These are phyloP conservation scores for Cheilinus undulatus DNA, from an alignment of 2,113 vertebrate genomes.

Conservation along the genomic window DNA sequence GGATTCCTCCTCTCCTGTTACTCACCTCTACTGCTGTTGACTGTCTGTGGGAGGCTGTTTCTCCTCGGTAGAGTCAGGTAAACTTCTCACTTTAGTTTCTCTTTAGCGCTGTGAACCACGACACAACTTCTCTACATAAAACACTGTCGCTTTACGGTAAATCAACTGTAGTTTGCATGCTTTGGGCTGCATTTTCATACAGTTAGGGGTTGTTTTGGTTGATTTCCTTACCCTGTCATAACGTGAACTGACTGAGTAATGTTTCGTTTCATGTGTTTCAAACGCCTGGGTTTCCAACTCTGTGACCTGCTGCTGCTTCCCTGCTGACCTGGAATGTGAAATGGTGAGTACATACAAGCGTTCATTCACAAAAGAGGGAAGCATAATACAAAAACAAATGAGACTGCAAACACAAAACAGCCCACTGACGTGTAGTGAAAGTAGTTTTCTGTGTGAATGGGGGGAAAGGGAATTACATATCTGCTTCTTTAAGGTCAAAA, in stretches of 20 bases:
- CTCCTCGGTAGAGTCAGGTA: constrained; percentile 54
- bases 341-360: constrained; percentile 66
- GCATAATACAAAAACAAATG: neutral
- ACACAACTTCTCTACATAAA: neutral
- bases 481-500: neutral
- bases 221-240: fast-evolving
- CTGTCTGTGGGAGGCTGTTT: neutral
- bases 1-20: constrained; percentile 16
- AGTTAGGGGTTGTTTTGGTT: neutral
- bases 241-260: neutral
- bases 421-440: neutral
- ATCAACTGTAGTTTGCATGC: neutral
- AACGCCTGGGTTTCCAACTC: constrained; percentile 20
- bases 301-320: constrained; percentile 35
- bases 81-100: neutral
- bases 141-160: neutral
- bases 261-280: constrained; percentile 41
- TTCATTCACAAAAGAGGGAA: constrained; percentile 33
- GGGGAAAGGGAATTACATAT: neutral
- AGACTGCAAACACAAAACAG: neutral
- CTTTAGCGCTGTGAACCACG: too few relatives aligned
- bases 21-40: constrained; percentile 4
- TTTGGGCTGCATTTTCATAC: neutral
- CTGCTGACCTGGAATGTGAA: constrained; percentile 31
- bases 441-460: neutral